A percentile compares a stretch with the other conserved stretches of the same genome.
Evolutionary conservation across 2,888 invertebrate genomes (phyloP).

Genomic region (Steinernema hermaphroditum): DNA sequence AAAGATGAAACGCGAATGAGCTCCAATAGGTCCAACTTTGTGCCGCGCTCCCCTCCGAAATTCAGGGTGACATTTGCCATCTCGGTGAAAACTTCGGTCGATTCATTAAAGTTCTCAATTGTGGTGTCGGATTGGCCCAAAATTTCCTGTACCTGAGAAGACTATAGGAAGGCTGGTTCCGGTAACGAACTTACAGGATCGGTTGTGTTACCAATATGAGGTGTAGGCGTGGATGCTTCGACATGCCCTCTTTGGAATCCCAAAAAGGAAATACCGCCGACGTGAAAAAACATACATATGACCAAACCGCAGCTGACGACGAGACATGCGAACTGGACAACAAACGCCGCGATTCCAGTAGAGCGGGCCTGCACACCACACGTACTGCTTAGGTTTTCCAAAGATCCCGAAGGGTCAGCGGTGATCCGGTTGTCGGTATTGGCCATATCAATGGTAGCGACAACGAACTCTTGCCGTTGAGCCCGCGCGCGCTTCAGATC

Average conservation of each 20-base stretch:
- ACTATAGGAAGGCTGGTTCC: not conserved
- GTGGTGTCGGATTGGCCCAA: not conserved
- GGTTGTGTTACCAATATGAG: not conserved
- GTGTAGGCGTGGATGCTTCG: not conserved
- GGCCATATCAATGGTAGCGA: constrained; percentile 18
- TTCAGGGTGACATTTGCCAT: constrained; percentile 15
- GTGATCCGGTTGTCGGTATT: constrained; percentile 14
- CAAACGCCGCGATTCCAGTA: constrained; percentile 11
- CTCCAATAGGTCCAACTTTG: constrained; percentile 51
- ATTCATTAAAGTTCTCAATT: not conserved
- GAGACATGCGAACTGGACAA: constrained; percentile 19
- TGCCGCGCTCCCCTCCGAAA: not conserved
- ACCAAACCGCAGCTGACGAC: constrained; percentile 19
- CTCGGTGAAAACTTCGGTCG: not conserved
- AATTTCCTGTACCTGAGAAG: not conserved
- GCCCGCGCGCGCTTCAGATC: not conserved
- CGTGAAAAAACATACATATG: constrained; percentile 22
- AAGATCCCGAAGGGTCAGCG: not conserved
- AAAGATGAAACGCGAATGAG: constrained; percentile 57
- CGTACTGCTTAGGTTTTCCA: constrained; percentile 17
- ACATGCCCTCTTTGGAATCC: constrained; percentile 2
- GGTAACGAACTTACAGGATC: not conserved
- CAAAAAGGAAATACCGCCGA: constrained; percentile 12
- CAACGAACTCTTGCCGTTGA: not conserved
- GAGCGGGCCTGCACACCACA: constrained; percentile 23